Conservation (phyloP, 2,113 vertebrate genomes). For the Arenaria interpres region DNA sequence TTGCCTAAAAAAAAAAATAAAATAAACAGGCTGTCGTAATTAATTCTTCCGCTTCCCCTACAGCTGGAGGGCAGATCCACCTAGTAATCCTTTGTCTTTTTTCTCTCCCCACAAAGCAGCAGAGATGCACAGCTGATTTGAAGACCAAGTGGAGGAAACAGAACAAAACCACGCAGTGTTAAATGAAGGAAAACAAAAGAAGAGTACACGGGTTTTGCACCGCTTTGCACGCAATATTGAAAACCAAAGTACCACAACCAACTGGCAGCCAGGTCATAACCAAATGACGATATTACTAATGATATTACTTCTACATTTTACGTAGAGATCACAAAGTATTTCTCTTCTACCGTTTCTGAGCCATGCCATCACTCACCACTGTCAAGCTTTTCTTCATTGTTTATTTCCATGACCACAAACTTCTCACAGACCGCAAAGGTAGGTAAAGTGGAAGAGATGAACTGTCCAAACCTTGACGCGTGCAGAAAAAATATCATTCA, state of each 20-base stretch:
- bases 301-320: not conserved
- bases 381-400: constrained; percentile 92
- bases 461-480: constrained; percentile 90
- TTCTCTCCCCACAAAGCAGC: not conserved
- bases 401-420: constrained; percentile 98
- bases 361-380: constrained; percentile 77
- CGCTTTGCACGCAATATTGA: not conserved
- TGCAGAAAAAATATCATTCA: constrained; percentile 9
- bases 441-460: constrained; percentile 95
- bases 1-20: not conserved
- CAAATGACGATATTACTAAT: too few relatives aligned
- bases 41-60: not conserved
- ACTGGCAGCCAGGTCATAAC: not conserved
- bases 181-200: not conserved
- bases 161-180: not conserved
- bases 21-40: not conserved
- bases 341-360: not conserved
- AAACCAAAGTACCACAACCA: not conserved
- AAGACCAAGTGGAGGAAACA: not conserved
- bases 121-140: not conserved
- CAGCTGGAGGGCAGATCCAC: not conserved
- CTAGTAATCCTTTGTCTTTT: not conserved
- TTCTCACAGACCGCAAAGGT: constrained; percentile 98
- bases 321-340: not conserved
- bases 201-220: not conserved